Evolutionary conservation across 2,113 vertebrate species (phyloP).

Genomic region (Notothenia rossii): DNA sequence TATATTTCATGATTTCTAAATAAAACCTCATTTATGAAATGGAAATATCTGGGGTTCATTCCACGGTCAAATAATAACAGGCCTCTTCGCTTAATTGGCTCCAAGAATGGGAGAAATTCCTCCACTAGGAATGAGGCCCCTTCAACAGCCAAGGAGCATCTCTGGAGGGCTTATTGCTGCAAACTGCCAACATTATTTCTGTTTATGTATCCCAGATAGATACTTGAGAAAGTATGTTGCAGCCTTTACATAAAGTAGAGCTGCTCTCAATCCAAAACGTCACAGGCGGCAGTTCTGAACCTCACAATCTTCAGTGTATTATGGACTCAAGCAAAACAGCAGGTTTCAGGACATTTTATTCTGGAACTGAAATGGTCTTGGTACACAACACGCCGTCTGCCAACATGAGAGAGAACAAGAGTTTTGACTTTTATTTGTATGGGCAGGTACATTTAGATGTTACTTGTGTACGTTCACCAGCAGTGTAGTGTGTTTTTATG

Average conservation of each 20-base stretch:
- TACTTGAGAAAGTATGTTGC: constrained; percentile 12
- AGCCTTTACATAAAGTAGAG: not conserved
- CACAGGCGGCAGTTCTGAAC: constrained; percentile 4
- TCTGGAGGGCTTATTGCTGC: not conserved
- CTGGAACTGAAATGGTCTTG: constrained; percentile 16
- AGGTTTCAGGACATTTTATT: constrained; percentile 41
- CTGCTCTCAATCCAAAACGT: constrained; percentile 16
- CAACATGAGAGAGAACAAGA: constrained; percentile 27
- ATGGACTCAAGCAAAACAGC: constrained; percentile 29
- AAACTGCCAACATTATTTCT: not conserved
- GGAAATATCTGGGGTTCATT: constrained; percentile 27
- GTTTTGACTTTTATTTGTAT: constrained; percentile 15
- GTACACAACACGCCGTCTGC: constrained; percentile 13
- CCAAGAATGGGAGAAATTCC: not conserved
- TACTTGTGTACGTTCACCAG: constrained; percentile 19
- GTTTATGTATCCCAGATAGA: constrained; percentile 24
- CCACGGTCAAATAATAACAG: constrained; percentile 23
- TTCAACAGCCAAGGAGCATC: not conserved
- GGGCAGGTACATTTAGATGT: constrained; percentile 43
- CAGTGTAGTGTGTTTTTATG: not conserved
- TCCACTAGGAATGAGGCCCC: constrained; percentile 9
- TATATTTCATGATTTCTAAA: not conserved
- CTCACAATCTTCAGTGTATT: constrained; percentile 33
- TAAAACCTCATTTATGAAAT: not conserved
- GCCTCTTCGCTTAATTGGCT: constrained; percentile 10